Conservation (phyloP, 2,797 vertebrate genomes). For the Mormyrops boulengeri region DNA sequence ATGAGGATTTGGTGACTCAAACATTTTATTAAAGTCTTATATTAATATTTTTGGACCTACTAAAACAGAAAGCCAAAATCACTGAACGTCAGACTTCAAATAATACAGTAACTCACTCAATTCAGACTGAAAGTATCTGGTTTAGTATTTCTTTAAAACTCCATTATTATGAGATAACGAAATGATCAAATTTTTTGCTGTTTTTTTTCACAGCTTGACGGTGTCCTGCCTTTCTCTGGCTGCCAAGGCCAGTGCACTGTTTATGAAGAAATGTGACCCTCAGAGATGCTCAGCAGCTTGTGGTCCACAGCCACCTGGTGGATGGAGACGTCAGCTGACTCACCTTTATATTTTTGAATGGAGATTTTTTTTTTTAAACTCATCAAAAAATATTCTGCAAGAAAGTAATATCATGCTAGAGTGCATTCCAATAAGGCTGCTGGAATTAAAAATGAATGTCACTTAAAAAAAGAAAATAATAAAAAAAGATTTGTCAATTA, state of each 20-base stretch:
- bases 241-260: not conserved
- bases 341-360: not conserved
- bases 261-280: not conserved
- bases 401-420: not conserved
- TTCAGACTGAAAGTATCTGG: not conserved
- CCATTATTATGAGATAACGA: not conserved
- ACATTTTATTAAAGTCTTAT: not conserved
- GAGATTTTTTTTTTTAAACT: not conserved
- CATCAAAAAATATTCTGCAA: not conserved
- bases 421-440: not conserved
- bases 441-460: not conserved
- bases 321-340: not conserved
- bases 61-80: not conserved
- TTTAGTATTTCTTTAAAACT: not conserved
- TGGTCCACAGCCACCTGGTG: not conserved
- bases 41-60: not conserved
- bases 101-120: not conserved
- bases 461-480: not conserved
- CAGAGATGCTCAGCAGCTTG: not conserved
- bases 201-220: not conserved
- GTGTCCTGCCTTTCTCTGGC: not conserved
- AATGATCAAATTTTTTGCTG: not conserved
- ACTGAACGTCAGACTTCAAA: not conserved
- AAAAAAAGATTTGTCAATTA: constrained; percentile 4
- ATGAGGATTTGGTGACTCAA: not conserved